Evolutionary conservation across 2,888 invertebrate genomes (phyloP), one percentile per base, ranked within the genome.

Genomic region (Elegia similella): DNA sequence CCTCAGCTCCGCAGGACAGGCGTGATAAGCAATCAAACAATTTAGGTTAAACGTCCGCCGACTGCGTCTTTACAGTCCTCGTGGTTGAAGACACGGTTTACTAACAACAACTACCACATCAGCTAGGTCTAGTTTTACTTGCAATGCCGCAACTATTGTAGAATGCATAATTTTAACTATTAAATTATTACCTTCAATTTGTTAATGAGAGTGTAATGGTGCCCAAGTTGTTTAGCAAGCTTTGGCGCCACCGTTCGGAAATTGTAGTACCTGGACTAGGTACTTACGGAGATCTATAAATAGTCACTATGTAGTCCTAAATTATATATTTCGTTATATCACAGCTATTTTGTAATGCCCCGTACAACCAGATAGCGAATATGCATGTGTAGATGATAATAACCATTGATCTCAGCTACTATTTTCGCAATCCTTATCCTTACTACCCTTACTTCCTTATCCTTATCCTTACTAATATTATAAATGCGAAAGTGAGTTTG

Each of bases 1-100:
- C 38, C 38, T 38, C 38, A 38, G 38, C 38, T 38, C 38, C 67
- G 62, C 73, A 72, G 74, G 72, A 77, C 73, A 71, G 70, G 70
- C 73, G 72, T 69, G 76, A 77, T 74, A 72, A 73, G 69, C 82
- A 86, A 88, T 88, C 86, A 88, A 82, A 82, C 84, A 84, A 88
- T 88, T 86, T 80, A 82, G 84, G 86, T 77, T 81, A 84, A 83
- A 78, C 76, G 76, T 61, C 70, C 63, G 63, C 67, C 65, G 62
- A 57, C 65, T 62, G 59, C 64, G 62, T 66, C 71, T 70, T 63
- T 46, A 13, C 46, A 32, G 15, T 48, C 42, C 32, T 30, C 29
- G 52, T 53, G 62, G 59, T 59, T 62, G 62, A 63, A 62, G 62
- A 66, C 59, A 64, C 61, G 63, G 64, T 76, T 72, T 72, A 73